phyloP scores from a whole-genome alignment of 2,797 vertebrate species.

The Galagoides demidoff region DNA sequence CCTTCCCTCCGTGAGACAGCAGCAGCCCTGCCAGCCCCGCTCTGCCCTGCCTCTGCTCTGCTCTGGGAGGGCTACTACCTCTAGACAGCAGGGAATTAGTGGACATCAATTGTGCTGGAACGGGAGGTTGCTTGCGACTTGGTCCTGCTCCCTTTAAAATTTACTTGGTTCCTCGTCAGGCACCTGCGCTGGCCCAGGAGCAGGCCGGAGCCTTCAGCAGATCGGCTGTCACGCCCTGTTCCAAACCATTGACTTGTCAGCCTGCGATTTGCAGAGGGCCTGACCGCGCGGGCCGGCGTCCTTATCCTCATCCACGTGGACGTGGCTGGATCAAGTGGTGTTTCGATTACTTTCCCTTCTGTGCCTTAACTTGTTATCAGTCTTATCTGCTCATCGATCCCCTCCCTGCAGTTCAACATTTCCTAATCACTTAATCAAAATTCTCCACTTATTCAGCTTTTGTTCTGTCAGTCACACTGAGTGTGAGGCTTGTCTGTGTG shows the following conservation, averaged over 20 bases:
- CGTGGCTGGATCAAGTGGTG: not conserved
- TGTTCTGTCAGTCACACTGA: not conserved
- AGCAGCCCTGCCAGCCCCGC: no score
- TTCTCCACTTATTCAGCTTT: no score
- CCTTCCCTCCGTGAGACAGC: no score
- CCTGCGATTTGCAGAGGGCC: slow-evolving; percentile 36
- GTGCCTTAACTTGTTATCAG: not conserved
- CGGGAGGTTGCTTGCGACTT: slow-evolving; percentile 43
- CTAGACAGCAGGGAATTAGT: slow-evolving; percentile 49
- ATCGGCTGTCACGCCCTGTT: slow-evolving; percentile 49
- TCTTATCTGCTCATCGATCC: accelerated
- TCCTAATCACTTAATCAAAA: accelerated
- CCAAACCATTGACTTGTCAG: slow-evolving; percentile 70
- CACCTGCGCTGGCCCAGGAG: not conserved
- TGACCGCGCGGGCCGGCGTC: no score
- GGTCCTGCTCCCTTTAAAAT: slow-evolving; percentile 63
- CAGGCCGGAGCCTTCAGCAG: slow-evolving; percentile 23
- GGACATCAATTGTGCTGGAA: not conserved
- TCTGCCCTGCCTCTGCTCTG: not conserved
- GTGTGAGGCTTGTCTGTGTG: accelerated
- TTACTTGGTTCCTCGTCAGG: slow-evolving; percentile 54
- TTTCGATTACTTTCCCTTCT: not conserved
- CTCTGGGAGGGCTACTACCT: not conserved
- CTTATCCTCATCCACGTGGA: no score
- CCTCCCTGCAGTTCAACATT: accelerated